Evolutionary conservation across 2,797 vertebrate species (phyloP), one percentile per base, ranked within the genome.

Genomic region (Choloepus didactylus): DNA sequence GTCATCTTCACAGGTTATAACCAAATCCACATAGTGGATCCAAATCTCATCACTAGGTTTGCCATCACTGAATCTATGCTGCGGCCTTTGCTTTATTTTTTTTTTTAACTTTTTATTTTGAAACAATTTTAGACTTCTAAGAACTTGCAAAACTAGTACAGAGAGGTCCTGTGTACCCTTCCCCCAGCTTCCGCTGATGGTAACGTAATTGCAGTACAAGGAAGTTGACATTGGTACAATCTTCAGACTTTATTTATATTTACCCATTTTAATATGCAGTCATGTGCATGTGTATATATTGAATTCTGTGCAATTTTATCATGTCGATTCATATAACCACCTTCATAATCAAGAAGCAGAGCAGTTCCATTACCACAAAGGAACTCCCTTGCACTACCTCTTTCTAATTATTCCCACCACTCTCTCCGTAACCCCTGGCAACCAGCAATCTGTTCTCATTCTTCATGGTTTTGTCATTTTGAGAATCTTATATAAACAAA

Each of bases 11-110:
- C 35, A 64, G 44, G n/a, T 87, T 75, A 80, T 62, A 49, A 88
- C 86, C 38, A 93, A 88, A 87, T 64, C 12, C 27, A 16, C 51
- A 56, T 72, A 94, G 54, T 49, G 82, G 51, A 49, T 75, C 72
- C 49, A 64, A 12, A 15, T 83, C 14, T 41, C 23, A 51, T 27
- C n/a, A 23, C 31, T 70, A 38, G 15, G 44, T 59, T 49, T 87
- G 35, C 49, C 25, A 16, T 18, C 44, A 51, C 49, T 69, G 7
- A 67, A 72, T 29, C 62, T 31, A 56, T 4, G 0, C 64, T 14
- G 62, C 31, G 60, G 11, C 10, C 49, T 85, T 56, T 79, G 44
- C 10, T 85, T 93, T 69, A 70, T 49, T 79, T 92, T 44, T 44
- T 41, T 44, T 44, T 44, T 44, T 44, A 44, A 44, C 41, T 44